Evolutionary conservation across 2,888 invertebrate species (phyloP), one percentile per base, ranked within the genome.

Genomic region (Pyrrhia umbra): DNA sequence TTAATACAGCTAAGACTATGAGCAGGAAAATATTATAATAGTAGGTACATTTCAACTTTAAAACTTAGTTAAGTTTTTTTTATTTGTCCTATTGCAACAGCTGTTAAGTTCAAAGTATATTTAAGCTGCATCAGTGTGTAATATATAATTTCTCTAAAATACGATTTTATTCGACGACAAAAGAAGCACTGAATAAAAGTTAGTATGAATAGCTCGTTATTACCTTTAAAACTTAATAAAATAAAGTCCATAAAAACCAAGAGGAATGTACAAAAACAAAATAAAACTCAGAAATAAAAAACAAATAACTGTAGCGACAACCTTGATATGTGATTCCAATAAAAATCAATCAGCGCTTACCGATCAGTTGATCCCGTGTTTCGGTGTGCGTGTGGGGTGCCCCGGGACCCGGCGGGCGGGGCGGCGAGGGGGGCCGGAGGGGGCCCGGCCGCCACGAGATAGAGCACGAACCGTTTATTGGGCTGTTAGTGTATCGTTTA

Each of bases 321-420:
- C 92, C 92, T 88, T 92, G 83, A 82, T 79, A 81, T 82, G 82
- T 81, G 82, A 81, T 83, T 81, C 89, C 90, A 92, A 92, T 92
- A 92, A 92, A 92, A 92, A 92, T 92, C 92, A 92, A 92, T 92
- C 92, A 92, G 86, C 88, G 83, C 84, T 84, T 82, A 85, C 82
- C 85, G 88, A 88, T 87, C 88, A 87, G 85, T 83, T 85, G 86
- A 86, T 86, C 86, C 84, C 57, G 51, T 79, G 68, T 75, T 56
- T 59, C 67, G 65, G 86, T 86, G 86, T 84, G 86, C 74, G 79
- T 75, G 74, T 50, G 73, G 60, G 68, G 62, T 46, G 52, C 58
- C 42, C 23, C 21, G 23, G 43, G 55, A 10, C 59, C 51, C 37
- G 13, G 23, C 20, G 43, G 40, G 52, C 3, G 39, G 55, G 43